These are phyloP conservation scores for Trissoscelio sp. DNA, from an alignment of 2,888 invertebrate species.

Conservation along the genomic window DNA sequence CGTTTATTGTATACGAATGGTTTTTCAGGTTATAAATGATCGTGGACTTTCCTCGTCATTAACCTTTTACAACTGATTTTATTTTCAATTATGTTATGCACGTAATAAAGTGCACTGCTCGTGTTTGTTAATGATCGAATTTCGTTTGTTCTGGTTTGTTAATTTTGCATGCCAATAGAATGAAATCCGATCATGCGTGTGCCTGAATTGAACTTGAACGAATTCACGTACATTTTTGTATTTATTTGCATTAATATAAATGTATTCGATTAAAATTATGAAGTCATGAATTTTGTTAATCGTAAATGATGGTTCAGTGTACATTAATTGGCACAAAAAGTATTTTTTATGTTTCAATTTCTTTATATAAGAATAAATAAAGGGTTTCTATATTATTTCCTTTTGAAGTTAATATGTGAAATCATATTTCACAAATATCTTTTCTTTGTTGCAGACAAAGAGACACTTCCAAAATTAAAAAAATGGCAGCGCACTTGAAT, in stretches of 20 bases:
- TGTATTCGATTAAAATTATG: no score
- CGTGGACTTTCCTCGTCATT: neutral
- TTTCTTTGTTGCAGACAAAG: neutral
- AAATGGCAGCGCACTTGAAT: constrained; percentile 1
- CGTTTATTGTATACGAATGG: no score
- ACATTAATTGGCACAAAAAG: no score
- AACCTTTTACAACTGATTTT: constrained; percentile 11
- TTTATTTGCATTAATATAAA: no score
- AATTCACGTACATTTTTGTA: no score
- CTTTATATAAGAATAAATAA: no score
- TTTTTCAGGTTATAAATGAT: neutral
- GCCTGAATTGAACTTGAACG: constrained; percentile 20
- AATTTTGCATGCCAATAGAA: constrained; percentile 16
- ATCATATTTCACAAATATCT: neutral
- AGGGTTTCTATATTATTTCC: no score
- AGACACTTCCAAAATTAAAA: neutral
- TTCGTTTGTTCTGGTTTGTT: constrained; percentile 22
- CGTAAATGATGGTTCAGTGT: no score
- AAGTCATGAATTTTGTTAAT: no score
- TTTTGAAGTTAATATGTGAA: constrained; percentile 6
- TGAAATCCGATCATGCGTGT: constrained; percentile 50
- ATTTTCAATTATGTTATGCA: constrained; percentile 13
- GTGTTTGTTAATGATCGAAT: constrained; percentile 26
- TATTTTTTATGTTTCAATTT: no score
- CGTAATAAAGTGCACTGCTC: constrained; percentile 9